Conservation (phyloP, 2,797 vertebrate species). For the Ctenochaetus hawaiiensis region DNA sequence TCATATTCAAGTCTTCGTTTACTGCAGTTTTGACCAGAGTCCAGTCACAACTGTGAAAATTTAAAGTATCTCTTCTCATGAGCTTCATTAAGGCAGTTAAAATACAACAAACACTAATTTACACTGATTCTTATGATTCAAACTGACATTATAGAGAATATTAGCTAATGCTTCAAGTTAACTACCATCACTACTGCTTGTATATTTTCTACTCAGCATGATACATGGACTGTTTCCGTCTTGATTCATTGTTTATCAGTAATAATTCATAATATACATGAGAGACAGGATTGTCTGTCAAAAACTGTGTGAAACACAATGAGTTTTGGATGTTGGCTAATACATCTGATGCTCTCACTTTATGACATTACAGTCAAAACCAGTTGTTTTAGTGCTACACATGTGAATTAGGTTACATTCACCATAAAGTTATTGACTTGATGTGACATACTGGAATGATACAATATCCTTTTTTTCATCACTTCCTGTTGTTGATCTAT, state of each 20-base stretch:
- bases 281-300: conserved; percentile 15
- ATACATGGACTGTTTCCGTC: conserved; percentile 49
- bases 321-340: background rate
- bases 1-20: conserved; percentile 78
- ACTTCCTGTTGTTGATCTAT: conserved; percentile 2
- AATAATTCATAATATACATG: conserved; percentile 14
- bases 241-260: conserved; percentile 49
- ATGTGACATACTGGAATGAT: conserved; percentile 22
- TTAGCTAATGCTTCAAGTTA: conserved; percentile 72
- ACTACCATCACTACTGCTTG: conserved; percentile 73
- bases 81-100: conserved; percentile 83
- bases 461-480: conserved; percentile 19
- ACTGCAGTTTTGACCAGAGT: conserved; percentile 59
- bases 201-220: conserved; percentile 65
- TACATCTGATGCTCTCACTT: conserved; percentile 1
- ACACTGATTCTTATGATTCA: conserved; percentile 63
- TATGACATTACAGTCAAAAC: conserved; percentile 7
- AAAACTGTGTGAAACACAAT: conserved; percentile 12
- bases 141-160: conserved; percentile 66
- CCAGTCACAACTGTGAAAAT: conserved; percentile 43
- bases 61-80: conserved; percentile 47
- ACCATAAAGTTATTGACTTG: background rate
- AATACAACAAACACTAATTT: conserved; percentile 69
- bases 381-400: background rate
- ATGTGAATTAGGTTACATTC: conserved; percentile 4